These are phyloP conservation scores for Trichomycterus rosablanca DNA, from an alignment of 2,113 vertebrate genomes.

Conservation along the genomic window DNA sequence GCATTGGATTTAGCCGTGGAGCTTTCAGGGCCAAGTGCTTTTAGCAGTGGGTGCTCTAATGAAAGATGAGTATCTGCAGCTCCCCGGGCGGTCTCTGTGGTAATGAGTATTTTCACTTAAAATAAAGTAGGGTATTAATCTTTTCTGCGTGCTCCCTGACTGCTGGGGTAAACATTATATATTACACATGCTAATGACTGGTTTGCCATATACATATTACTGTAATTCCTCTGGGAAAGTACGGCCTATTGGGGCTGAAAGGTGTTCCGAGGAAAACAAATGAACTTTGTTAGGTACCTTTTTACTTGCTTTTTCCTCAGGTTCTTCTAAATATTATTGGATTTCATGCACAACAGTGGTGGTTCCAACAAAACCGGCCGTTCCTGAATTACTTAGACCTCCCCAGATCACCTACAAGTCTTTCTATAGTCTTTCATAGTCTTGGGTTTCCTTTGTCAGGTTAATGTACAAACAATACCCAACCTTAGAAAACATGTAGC, in stretches of 20 bases:
- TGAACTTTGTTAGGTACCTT: no score
- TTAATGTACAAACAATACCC: no score
- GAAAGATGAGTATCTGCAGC: conserved; percentile 49
- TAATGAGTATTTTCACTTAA: conserved; percentile 63
- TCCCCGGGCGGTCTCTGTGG: conserved; percentile 48
- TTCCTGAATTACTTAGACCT: no score
- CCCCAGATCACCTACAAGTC: no score
- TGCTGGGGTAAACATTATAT: conserved; percentile 32
- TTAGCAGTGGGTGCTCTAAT: conserved; percentile 51
- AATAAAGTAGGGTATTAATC: conserved; percentile 63
- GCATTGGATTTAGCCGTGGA: conserved; percentile 23
- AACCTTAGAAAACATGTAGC: no score
- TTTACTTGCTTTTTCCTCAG: no score
- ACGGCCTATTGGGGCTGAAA: conserved; percentile 6
- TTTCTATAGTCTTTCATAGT: no score
- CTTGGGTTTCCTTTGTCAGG: no score
- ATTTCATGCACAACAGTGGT: no score
- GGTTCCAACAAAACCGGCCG: no score
- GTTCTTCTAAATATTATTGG: no score
- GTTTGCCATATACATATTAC: conserved; percentile 35
- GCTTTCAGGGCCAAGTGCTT: conserved; percentile 31
- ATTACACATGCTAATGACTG: conserved; percentile 36
- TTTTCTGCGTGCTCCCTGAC: conserved; percentile 32
- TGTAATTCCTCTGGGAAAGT: conserved; percentile 32
- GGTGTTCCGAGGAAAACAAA: conserved; percentile 1